Evolutionary conservation across 2,888 invertebrate species (phyloP), one percentile per base, ranked within the genome.

Genomic region (Antheraea yamamai): DNA sequence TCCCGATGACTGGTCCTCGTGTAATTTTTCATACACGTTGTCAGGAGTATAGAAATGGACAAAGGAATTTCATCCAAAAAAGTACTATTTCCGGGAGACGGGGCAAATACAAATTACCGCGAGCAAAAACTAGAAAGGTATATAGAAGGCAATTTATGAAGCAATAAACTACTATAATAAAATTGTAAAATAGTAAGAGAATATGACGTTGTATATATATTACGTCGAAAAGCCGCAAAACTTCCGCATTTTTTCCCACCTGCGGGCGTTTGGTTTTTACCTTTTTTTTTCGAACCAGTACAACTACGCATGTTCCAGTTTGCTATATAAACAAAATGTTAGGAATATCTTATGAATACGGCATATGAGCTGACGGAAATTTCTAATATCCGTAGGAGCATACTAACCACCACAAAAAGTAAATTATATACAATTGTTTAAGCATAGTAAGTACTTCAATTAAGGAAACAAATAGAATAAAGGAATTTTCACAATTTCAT

Each of bases 221-320:
- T 79, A 47, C 78, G 88, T 66, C 89, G 89, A 90, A 90, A 87
- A 82, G 30, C 84, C 84, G 84, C 86, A 20, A 87, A 86, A 87
- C 91, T 94, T 94, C 94, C 94, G 90, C 92, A 92, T 93, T 90
- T 91, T 90, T 90, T 30, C 84, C 90, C 88, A 85, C 87, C 87
- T 82, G 84, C 81, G 82, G 80, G 72, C 52, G 72, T 79, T 72
- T 71, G 55, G 71, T 85, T 82, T 80, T 78, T 82, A 30, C 30
- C 30, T 30, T 30, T 6, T 64, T 18, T 84, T 85, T 79, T 84
- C 20, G 30, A 68, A 35, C 81, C 81, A 14, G 16, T 30, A 77
- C 78, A 81, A 77, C 79, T 80, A 81, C 78, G 81, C 79, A 80
- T 74, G 82, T 84, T 84, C 83, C 80, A 82, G 86, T 83, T 82